A percentile compares a stretch with the other conserved stretches of the same genome.
Evolutionary conservation across 2,888 invertebrate species (phyloP).

Genomic region (Nemotelus nigrinus): DNA sequence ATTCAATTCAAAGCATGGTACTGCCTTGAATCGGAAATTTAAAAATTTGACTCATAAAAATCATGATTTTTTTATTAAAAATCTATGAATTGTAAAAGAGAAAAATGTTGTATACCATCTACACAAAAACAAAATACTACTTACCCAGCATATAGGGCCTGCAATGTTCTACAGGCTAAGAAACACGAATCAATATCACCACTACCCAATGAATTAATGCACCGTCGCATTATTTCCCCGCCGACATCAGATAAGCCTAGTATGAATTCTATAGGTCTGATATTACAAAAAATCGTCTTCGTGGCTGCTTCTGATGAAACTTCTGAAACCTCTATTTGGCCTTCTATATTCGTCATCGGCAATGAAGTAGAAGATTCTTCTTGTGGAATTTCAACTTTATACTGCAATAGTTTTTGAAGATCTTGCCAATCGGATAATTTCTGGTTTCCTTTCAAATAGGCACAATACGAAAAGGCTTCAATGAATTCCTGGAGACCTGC

Average conservation of each 20-base stretch:
- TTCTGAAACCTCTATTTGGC: conserved; percentile 43
- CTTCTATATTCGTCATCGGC: conserved; percentile 8
- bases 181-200: conserved; percentile 80
- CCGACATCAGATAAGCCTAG: conserved; percentile 87
- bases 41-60: neutral
- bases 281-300: conserved; percentile 53
- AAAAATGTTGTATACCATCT: neutral
- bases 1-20: too few species aligned
- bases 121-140: neutral
- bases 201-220: conserved; percentile 82
- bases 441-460: conserved; percentile 70
- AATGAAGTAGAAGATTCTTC: conserved; percentile 33
- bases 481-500: conserved; percentile 80
- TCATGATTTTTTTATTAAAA: too few species aligned
- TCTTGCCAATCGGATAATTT: conserved; percentile 71
- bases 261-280: conserved; percentile 70
- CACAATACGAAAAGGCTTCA: conserved; percentile 84
- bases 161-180: conserved; percentile 77
- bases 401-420: conserved; percentile 68
- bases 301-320: conserved; percentile 21
- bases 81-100: too few species aligned
- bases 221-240: conserved; percentile 90
- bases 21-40: neutral
- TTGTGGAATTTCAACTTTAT: conserved; percentile 57
- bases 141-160: conserved; percentile 64